phyloP scores from a whole-genome alignment of 2,797 vertebrate genomes.

The Poecile montanus region DNA sequence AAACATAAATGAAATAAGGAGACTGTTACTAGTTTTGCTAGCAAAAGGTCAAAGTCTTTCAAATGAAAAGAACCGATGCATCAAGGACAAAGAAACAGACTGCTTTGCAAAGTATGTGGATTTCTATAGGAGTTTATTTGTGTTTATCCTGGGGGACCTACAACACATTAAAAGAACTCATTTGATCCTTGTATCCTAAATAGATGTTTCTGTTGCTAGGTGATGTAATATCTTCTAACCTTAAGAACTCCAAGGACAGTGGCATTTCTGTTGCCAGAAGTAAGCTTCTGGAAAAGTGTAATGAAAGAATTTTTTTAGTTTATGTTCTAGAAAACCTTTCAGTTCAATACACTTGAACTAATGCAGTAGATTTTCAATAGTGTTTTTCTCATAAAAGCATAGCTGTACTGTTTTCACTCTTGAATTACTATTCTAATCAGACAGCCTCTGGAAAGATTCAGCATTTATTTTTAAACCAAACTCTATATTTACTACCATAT shows the following conservation, averaged over 20 bases:
- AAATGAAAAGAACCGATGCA: conserved; percentile 31
- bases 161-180: conserved; percentile 23
- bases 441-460: conserved; percentile 39
- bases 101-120: neutral
- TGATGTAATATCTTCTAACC: conserved; percentile 43
- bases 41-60: conserved; percentile 33
- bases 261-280: neutral
- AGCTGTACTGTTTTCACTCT: neutral
- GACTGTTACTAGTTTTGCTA: neutral
- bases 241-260: conserved; percentile 16
- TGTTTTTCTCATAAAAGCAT: neutral
- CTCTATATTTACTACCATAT: conserved; percentile 6
- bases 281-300: neutral
- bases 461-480: conserved; percentile 41
- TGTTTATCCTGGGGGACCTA: conserved; percentile 25
- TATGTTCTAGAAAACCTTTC: neutral
- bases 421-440: neutral
- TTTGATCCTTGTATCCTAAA: conserved; percentile 46
- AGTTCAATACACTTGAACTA: neutral
- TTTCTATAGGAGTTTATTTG: conserved; percentile 24
- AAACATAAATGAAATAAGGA: neutral
- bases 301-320: neutral
- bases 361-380: neutral
- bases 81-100: conserved; percentile 22
- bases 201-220: conserved; percentile 47